Base-by-base conservation (phyloP, 2,797 vertebrate species). In the Sylvia borin region DNA sequence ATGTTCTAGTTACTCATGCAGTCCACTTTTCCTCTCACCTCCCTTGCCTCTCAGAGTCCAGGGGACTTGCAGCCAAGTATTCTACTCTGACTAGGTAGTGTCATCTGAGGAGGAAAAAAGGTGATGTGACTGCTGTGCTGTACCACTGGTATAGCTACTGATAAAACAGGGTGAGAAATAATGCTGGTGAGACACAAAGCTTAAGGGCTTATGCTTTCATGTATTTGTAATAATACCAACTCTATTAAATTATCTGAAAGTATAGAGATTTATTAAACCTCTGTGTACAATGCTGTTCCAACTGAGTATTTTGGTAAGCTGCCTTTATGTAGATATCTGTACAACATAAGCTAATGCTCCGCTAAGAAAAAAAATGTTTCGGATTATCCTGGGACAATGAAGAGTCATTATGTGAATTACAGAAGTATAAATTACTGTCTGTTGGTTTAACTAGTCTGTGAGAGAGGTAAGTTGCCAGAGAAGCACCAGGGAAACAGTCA, bases 231-330 rank as follows among this genome's bases (percentile, higher is more conserved):
- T 45, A 76, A 68, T 68, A 83, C 6, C 7, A 77, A 58, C 20
- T 67, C 42, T 61, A 78, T 53, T 90, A 76, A 75, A 82, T 85
- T 78, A 88, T 78, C n/a, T 4, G 5, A 62, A 95, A 88, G 53
- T 66, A 32, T 13, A 67, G 54, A 70, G 65, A 68, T 81, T 94
- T 83, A n/a, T 79, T 88, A 76, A 85, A 83, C 62, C 43, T 83
- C 10, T 89, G 36, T 61, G 45, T 53, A 67, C 67, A 81, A 11
- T 32, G 54, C 29, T 55, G 25, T 80, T 92, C 50, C 84, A 85
- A 5, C n/a, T 36, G 78, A n/a, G 42, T 81, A 55, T 91, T 95
- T 90, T 74, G n/a, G 70, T 85, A 87, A 92, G 75, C 72, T 85
- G 67, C 31, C 77, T 66, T 80, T 91, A 53, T 88, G 47, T 26